phyloP scores from a whole-genome alignment of 2,888 invertebrate genomes.

The Mayetiola destructor region DNA sequence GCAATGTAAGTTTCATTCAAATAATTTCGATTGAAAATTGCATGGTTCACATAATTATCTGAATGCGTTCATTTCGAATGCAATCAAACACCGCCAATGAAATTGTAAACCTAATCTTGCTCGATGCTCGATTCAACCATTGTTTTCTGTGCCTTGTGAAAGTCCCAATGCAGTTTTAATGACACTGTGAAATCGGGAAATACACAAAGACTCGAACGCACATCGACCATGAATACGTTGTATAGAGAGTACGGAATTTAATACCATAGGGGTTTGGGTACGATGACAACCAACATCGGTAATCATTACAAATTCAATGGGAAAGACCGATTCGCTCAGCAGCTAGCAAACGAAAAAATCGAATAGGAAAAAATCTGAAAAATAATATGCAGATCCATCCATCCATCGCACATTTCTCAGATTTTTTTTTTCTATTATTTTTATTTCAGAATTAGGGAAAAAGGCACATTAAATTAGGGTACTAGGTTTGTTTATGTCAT shows the following conservation, averaged over 20 bases:
- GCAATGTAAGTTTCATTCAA: too few species aligned
- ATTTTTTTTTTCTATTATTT: neutral
- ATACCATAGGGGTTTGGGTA: slow-evolving; percentile 2
- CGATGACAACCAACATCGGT: neutral
- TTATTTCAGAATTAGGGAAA: neutral
- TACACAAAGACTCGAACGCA: neutral
- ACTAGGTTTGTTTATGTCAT: neutral
- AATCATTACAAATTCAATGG: neutral
- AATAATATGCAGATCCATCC: neutral
- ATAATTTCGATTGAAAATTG: neutral
- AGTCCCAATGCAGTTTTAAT: slow-evolving; percentile 1
- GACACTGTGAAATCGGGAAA: neutral
- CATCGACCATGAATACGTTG: neutral
- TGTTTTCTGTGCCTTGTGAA: neutral
- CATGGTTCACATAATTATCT: neutral
- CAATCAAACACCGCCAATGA: slow-evolving; percentile 13
- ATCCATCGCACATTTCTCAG: neutral
- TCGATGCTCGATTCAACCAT: neutral
- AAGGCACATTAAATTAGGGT: neutral
- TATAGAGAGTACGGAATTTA: too few species aligned
- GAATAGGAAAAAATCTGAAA: neutral
- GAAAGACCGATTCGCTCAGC: neutral
- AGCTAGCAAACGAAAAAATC: neutral
- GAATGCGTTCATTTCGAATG: neutral
- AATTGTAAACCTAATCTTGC: slow-evolving; percentile 7